These are phyloP conservation scores for Eupithecia subfuscata DNA, from an alignment of 2,888 invertebrate genomes.

Conservation along the genomic window DNA sequence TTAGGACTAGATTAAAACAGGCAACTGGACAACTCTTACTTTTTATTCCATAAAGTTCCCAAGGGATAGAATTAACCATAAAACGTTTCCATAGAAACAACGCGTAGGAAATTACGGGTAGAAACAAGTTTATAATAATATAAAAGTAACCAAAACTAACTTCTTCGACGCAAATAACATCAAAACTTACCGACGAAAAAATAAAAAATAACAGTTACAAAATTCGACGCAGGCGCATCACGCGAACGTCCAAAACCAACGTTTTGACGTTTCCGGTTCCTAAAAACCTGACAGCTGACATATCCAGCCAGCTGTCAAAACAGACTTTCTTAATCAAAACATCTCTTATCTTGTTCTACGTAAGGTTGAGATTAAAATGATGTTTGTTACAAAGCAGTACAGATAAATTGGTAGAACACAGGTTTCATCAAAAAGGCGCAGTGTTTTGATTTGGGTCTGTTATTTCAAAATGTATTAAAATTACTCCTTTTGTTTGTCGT, in stretches of 20 bases:
- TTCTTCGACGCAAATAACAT: not conserved
- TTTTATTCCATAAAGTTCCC: too few relatives aligned
- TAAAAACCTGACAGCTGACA: slow-evolving; percentile 63
- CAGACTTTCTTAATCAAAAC: not conserved
- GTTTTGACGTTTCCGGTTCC: slow-evolving; percentile 74
- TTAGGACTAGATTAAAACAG: too few relatives aligned
- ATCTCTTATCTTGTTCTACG: slow-evolving; percentile 30
- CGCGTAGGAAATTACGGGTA: too few relatives aligned
- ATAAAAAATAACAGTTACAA: slow-evolving; percentile 52
- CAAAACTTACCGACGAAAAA: slow-evolving; percentile 10
- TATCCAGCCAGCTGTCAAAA: slow-evolving; percentile 42
- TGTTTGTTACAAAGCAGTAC: slow-evolving; percentile 14
- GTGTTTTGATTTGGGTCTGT: slow-evolving; percentile 70
- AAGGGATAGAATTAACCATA: too few relatives aligned
- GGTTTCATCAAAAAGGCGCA: slow-evolving; percentile 58
- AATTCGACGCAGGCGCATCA: slow-evolving; percentile 56
- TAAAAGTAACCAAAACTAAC: not conserved
- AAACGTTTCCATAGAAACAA: too few relatives aligned
- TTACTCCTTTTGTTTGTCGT: slow-evolving; percentile 36
- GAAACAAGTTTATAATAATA: too few relatives aligned
- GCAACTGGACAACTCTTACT: too few relatives aligned
- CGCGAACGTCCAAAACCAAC: slow-evolving; percentile 69
- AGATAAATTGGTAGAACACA: slow-evolving; percentile 44
- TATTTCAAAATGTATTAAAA: slow-evolving; percentile 58
- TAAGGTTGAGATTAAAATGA: slow-evolving; percentile 39